phyloP scores from a whole-genome alignment of 1,140 invertebrate species.

The Macrotrachela quadricornifera region DNA sequence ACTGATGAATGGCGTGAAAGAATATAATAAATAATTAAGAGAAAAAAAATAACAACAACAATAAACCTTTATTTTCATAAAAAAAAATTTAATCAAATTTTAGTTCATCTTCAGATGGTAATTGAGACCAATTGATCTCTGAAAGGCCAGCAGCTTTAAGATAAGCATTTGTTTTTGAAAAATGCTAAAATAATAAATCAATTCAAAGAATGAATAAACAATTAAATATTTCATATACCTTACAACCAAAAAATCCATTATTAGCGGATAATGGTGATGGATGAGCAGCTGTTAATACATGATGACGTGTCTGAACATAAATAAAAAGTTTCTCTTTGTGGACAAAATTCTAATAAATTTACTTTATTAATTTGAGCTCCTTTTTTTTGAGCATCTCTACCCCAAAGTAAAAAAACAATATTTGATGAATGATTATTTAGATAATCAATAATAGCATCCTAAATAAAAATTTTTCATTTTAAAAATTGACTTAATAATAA shows the following conservation, averaged over 20 bases:
- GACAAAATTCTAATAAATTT: too few species aligned
- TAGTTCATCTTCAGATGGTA: too few species aligned
- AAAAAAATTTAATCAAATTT: too few species aligned
- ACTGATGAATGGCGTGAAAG: not conserved
- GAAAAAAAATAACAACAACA: too few species aligned
- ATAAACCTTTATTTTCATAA: too few species aligned
- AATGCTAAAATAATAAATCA: too few species aligned
- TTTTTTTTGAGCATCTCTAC: slow-evolving; percentile 6
- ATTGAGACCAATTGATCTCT: slow-evolving; percentile 1
- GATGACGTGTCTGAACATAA: not conserved
- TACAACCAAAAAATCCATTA: not conserved
- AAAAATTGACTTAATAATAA: not conserved
- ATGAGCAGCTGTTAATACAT: slow-evolving; percentile 6
- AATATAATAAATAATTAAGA: not conserved
- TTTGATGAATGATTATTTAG: not conserved
- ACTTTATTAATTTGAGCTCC: slow-evolving; percentile 4
- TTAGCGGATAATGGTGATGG: slow-evolving; percentile 7
- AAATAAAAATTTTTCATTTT: not conserved
- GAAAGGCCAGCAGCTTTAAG: not conserved
- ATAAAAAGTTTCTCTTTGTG: too few species aligned
- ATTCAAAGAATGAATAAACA: too few species aligned
- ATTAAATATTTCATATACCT: not conserved
- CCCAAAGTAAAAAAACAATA: slow-evolving; percentile 6
- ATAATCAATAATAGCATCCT: not conserved
- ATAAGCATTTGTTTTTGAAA: slow-evolving; percentile 5